These are phyloP conservation scores for Anneissia japonica DNA, from an alignment of 35 echinoderm and acorn worm genomes.

Conservation along the genomic window DNA sequence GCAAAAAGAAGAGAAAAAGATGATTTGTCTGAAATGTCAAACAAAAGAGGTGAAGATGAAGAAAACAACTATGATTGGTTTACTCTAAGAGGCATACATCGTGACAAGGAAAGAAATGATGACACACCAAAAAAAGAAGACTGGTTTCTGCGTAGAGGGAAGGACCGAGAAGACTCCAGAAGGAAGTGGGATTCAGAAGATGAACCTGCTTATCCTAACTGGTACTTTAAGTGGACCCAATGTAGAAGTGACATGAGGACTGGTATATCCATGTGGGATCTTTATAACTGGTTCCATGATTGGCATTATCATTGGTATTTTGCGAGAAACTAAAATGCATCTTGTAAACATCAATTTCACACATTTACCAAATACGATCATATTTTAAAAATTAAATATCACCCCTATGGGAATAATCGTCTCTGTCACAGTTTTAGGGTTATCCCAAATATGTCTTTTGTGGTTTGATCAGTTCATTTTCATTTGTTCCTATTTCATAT, in stretches of 20 bases:
- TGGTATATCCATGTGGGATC: conserved; percentile 88
- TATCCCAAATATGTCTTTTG: no score
- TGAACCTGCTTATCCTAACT: conserved; percentile 23
- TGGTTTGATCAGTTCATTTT: no score
- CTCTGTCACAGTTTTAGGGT: no score
- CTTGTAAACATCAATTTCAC: no score
- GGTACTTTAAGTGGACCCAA: conserved; percentile 74
- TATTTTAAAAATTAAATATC: no score
- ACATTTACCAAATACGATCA: no score
- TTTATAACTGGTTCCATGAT: conserved; percentile 76
- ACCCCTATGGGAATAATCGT: no score
- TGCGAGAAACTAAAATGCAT: background rate
- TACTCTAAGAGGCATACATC: background rate
- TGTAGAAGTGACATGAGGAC: conserved; percentile 44
- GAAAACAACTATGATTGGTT: background rate
- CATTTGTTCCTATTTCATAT: no score
- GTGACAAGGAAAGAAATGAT: background rate
- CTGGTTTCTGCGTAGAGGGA: conserved; percentile 38
- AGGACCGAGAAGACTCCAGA: background rate
- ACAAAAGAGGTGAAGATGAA: no score
- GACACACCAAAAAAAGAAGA: background rate
- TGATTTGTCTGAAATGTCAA: background rate
- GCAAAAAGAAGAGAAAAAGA: background rate
- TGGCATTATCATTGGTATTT: background rate
- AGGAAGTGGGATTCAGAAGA: background rate